Evolutionary conservation across 2,888 invertebrate genomes (phyloP).

Genomic region (Drosophila helvetica): DNA sequence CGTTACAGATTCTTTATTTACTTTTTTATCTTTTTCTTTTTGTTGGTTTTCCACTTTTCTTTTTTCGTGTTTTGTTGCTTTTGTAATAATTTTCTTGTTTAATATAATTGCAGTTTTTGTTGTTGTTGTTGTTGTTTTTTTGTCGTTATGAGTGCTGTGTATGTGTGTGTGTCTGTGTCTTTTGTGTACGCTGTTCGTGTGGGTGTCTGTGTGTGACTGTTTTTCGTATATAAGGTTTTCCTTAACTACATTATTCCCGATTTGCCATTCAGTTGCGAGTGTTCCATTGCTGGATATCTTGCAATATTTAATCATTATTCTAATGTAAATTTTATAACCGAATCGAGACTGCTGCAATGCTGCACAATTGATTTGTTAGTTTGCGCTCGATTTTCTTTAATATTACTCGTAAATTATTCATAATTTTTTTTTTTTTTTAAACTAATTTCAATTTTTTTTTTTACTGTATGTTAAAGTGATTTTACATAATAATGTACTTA

Average conservation of each 20-base stretch:
- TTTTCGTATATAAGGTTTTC: constrained; percentile 60
- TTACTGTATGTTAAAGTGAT: constrained; percentile 67
- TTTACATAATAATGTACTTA: constrained; percentile 77
- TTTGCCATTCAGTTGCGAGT: constrained; percentile 45
- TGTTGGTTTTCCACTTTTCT: constrained; percentile 54
- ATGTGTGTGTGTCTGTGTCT: constrained; percentile 15
- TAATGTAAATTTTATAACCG: constrained; percentile 40
- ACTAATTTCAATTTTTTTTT: constrained; percentile 65
- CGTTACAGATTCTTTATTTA: constrained; percentile 82
- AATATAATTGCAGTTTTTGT: constrained; percentile 75
- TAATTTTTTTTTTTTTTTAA: constrained; percentile 59
- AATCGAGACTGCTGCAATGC: constrained; percentile 38
- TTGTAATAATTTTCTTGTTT: constrained; percentile 70
- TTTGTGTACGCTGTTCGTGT: constrained; percentile 24
- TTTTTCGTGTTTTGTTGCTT: constrained; percentile 62
- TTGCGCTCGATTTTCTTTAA: constrained; percentile 40
- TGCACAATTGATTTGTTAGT: constrained; percentile 51
- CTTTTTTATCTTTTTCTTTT: constrained; percentile 61
- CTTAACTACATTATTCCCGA: constrained; percentile 62
- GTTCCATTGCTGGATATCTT: constrained; percentile 35
- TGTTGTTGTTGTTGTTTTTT: constrained; percentile 52
- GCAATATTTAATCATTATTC: constrained; percentile 40
- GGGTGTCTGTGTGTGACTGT: constrained; percentile 40
- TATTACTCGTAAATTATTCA: constrained; percentile 71
- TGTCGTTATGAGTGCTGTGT: constrained; percentile 51